Evolutionary conservation across 2,888 invertebrate genomes (phyloP).

Genomic region (Rotaria magnacalcarata): DNA sequence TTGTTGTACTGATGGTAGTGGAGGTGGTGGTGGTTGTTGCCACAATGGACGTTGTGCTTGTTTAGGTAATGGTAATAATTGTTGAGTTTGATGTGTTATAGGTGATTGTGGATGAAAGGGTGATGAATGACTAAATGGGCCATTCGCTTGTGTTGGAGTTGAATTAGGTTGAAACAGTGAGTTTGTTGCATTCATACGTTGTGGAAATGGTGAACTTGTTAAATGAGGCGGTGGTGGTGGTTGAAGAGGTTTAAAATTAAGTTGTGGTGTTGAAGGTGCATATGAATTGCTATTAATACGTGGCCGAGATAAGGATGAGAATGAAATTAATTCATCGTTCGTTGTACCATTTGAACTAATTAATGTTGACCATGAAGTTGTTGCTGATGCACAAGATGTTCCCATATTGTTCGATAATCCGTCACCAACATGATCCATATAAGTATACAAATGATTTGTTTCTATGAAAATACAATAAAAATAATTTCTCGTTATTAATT

Average conservation of each 20-base stretch:
- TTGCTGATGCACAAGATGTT: neutral
- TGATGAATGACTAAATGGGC: neutral
- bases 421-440: neutral
- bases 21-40: neutral
- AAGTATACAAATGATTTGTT: neutral
- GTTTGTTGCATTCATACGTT: neutral
- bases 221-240: neutral
- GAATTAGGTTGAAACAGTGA: neutral
- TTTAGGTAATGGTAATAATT: slow-evolving; percentile 1
- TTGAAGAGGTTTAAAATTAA: slow-evolving; percentile 19
- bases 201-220: neutral
- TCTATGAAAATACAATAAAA: neutral
- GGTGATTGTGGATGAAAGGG: neutral
- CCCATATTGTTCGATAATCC: neutral
- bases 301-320: neutral
- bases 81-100: neutral
- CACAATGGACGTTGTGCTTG: neutral
- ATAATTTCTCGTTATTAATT: neutral
- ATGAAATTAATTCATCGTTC: neutral
- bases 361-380: neutral
- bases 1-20: neutral
- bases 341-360: neutral
- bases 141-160: neutral
- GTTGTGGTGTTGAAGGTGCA: neutral
- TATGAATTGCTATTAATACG: slow-evolving; percentile 13